A percentile compares a stretch with the other conserved stretches of the same genome.
Evolutionary conservation across 2,113 vertebrate genomes (phyloP).

Genomic region (Terrapene triunguis): DNA sequence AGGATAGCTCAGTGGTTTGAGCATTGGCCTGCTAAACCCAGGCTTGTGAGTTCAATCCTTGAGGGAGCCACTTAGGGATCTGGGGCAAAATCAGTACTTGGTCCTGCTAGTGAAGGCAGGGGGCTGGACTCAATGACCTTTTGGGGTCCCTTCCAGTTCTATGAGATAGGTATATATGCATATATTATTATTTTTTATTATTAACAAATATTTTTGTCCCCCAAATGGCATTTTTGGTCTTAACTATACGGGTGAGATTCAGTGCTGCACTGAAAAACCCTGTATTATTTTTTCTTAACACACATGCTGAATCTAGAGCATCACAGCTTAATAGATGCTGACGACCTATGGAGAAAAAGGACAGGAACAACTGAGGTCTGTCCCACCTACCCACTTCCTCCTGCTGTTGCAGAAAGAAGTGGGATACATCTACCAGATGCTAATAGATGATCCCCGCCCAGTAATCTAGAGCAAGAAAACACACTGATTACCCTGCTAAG

Average conservation of each 20-base stretch:
- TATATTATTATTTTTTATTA: too few species aligned
- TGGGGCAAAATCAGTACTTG: too few species aligned
- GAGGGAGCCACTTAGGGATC: too few species aligned
- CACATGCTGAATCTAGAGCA: neutral
- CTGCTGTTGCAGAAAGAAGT: neutral
- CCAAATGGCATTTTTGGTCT: neutral
- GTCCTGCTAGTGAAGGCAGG: too few species aligned
- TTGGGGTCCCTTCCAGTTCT: too few species aligned
- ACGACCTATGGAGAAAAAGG: neutral
- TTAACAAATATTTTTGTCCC: neutral
- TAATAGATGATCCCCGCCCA: neutral
- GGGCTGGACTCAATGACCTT: too few species aligned
- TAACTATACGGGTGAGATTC: neutral
- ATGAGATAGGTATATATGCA: too few species aligned
- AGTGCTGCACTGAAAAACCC: neutral
- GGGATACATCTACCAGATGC: neutral
- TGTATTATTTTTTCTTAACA: neutral
- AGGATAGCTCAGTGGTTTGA: too few species aligned
- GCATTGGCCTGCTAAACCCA: too few species aligned
- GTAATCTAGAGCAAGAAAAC: neutral
- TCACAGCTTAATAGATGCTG: neutral
- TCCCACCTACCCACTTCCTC: neutral
- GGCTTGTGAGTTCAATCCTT: too few species aligned
- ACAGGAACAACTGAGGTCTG: neutral
- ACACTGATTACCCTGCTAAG: neutral